Evolutionary conservation across 2,797 vertebrate genomes (phyloP).

Genomic region (Sphenodon punctatus): DNA sequence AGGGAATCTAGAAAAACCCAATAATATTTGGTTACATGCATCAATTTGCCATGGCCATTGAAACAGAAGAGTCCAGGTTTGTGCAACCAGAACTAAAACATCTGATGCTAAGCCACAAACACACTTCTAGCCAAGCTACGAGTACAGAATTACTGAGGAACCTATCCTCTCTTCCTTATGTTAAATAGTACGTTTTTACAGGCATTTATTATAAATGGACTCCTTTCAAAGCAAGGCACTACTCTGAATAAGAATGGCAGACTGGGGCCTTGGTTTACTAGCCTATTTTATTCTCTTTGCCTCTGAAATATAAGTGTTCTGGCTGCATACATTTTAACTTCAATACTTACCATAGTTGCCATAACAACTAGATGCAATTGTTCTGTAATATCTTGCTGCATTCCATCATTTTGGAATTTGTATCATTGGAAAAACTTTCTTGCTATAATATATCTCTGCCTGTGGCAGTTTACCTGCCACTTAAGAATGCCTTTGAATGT

Average conservation of each 20-base stretch:
- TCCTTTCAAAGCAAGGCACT: neutral
- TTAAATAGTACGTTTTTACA: neutral
- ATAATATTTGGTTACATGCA: no score
- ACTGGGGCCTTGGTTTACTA: constrained; percentile 12
- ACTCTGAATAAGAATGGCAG: neutral
- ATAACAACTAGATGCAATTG: constrained; percentile 70
- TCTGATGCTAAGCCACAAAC: constrained; percentile 56
- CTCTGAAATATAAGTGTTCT: constrained; percentile 27
- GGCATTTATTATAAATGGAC: neutral
- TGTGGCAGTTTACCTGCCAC: constrained; percentile 20
- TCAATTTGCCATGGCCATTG: constrained; percentile 74
- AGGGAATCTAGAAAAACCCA: no score
- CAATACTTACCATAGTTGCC: constrained; percentile 61
- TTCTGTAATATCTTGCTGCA: constrained; percentile 47
- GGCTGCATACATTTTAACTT: constrained; percentile 26
- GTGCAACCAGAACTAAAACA: constrained; percentile 61
- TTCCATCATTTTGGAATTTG: constrained; percentile 62
- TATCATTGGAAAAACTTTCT: constrained; percentile 39
- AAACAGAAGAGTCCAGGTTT: constrained; percentile 58
- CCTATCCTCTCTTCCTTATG: constrained; percentile 3
- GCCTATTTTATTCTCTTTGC: constrained; percentile 37
- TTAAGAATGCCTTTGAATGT: constrained; percentile 39
- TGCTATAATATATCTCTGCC: constrained; percentile 35
- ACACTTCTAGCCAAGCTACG: constrained; percentile 23
- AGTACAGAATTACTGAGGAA: neutral